Conservation (phyloP, 2,797 vertebrate genomes). For the Chromobotia macracanthus region DNA sequence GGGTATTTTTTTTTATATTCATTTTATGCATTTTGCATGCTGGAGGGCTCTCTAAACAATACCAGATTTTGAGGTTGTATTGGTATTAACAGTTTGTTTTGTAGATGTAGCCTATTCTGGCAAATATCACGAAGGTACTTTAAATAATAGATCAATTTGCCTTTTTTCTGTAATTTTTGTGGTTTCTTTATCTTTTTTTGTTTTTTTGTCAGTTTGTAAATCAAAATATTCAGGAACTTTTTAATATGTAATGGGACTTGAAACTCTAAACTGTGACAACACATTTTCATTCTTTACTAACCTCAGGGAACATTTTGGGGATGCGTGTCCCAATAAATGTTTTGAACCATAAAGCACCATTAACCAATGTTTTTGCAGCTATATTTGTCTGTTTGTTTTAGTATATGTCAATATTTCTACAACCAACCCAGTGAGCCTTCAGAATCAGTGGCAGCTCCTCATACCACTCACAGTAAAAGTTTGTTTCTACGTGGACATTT, state of each 20-base stretch:
- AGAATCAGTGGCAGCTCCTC: conserved; percentile 83
- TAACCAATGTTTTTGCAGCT: conserved; percentile 52
- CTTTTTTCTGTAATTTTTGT: background rate
- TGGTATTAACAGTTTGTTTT: conserved; percentile 11
- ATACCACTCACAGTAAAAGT: conserved; percentile 85
- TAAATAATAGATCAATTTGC: background rate
- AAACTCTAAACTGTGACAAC: conserved; percentile 59
- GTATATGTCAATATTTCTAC: conserved; percentile 65
- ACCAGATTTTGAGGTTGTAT: background rate
- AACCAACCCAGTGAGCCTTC: conserved; percentile 83
- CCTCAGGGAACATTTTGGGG: conserved; percentile 58
- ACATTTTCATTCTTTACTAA: conserved; percentile 53
- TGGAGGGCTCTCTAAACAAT: conserved; percentile 1
- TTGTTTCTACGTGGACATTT: conserved; percentile 70
- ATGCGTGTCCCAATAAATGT: background rate
- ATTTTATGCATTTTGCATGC: conserved; percentile 12
- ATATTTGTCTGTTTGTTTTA: conserved; percentile 32
- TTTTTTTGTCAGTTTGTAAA: no score
- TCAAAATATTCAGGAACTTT: conserved; percentile 52
- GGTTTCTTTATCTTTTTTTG: background rate
- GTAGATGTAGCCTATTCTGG: background rate
- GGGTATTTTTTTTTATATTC: conserved; percentile 49
- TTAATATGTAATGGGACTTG: conserved; percentile 46
- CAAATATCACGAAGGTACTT: conserved; percentile 4
- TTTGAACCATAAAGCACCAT: conserved; percentile 56